phyloP scores from a whole-genome alignment of 2,113 vertebrate species.

The Macquaria australasica region DNA sequence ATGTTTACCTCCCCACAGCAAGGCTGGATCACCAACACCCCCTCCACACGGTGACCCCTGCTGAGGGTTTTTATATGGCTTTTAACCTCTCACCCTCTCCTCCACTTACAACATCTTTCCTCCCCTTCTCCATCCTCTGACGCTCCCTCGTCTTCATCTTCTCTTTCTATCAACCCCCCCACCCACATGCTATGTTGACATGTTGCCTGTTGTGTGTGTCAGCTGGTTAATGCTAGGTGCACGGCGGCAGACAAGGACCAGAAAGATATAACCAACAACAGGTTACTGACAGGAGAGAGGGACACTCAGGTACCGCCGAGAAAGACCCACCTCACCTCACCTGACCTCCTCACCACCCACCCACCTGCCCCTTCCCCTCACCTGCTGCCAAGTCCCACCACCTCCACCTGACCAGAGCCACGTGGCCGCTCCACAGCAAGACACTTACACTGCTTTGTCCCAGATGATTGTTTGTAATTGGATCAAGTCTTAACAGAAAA shows the following conservation, averaged over 20 bases:
- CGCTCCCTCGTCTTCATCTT: conserved; percentile 41
- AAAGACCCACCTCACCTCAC: conserved; percentile 57
- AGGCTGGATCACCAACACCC: conserved; percentile 69
- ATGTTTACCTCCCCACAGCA: conserved; percentile 69
- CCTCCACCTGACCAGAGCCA: conserved; percentile 53
- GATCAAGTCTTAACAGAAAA: conserved; percentile 4
- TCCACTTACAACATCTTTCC: conserved; percentile 59
- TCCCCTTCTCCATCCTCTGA: conserved; percentile 44
- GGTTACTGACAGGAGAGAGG: conserved; percentile 99
- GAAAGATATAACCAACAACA: conserved; percentile 99
- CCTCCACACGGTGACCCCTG: conserved; percentile 43
- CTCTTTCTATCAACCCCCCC: conserved; percentile 32
- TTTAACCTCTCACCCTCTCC: conserved; percentile 71
- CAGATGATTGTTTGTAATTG: conserved; percentile 9
- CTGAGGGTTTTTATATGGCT: conserved; percentile 50
- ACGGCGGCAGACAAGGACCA: conserved; percentile 98
- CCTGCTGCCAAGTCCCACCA: conserved; percentile 54
- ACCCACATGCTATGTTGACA: conserved; percentile 68
- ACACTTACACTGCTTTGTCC: conserved; percentile 27
- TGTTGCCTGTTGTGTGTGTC: conserved; percentile 86
- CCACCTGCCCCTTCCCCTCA: conserved; percentile 53
- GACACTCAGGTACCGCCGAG: conserved; percentile 95
- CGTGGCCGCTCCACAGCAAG: conserved; percentile 87
- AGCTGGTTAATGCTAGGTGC: conserved; percentile 98
- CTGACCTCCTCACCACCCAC: conserved; percentile 45